phyloP scores from a whole-genome alignment of 2,113 vertebrate genomes.

The Tautogolabrus adspersus region DNA sequence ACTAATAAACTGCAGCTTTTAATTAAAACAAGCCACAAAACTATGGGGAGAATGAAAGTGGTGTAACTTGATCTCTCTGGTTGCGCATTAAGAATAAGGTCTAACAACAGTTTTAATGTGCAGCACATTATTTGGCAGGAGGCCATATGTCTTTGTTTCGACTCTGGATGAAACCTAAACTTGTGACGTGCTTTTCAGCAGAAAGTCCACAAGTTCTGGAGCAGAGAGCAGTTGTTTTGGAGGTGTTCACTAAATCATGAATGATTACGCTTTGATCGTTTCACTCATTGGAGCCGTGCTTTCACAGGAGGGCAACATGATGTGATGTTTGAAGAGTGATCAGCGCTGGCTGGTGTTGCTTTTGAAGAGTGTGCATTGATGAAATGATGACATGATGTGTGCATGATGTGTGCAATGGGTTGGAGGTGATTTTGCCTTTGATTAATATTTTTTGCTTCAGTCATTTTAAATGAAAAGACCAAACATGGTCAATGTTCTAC shows the following conservation, averaged over 20 bases:
- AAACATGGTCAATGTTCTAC: constrained; percentile 62
- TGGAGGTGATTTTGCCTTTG: constrained; percentile 39
- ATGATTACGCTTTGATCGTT: constrained; percentile 68
- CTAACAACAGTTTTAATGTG: neutral
- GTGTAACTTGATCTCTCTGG: neutral
- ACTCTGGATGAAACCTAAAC: constrained; percentile 28
- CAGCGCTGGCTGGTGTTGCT: constrained; percentile 53
- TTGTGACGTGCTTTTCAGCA: constrained; percentile 16
- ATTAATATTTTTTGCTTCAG: constrained; percentile 36
- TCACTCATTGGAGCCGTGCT: constrained; percentile 38
- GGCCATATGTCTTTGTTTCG: constrained; percentile 5
- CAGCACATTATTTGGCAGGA: constrained; percentile 7
- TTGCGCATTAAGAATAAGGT: constrained; percentile 24
- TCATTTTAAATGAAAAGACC: constrained; percentile 33
- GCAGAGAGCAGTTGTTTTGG: constrained; percentile 51
- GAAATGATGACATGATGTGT: constrained; percentile 55
- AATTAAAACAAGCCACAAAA: neutral
- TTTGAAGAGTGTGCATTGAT: constrained; percentile 54
- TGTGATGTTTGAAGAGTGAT: constrained; percentile 59
- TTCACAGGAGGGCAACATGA: constrained; percentile 26
- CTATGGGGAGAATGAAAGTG: neutral
- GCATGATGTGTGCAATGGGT: constrained; percentile 48
- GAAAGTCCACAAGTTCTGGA: constrained; percentile 21
- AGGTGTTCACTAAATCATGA: constrained; percentile 58
- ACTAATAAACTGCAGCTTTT: neutral